A percentile compares a stretch with the other conserved stretches of the same genome.
Conservation (phyloP, 1,140 invertebrate genomes). For the Rhyacophila brunnea region DNA sequence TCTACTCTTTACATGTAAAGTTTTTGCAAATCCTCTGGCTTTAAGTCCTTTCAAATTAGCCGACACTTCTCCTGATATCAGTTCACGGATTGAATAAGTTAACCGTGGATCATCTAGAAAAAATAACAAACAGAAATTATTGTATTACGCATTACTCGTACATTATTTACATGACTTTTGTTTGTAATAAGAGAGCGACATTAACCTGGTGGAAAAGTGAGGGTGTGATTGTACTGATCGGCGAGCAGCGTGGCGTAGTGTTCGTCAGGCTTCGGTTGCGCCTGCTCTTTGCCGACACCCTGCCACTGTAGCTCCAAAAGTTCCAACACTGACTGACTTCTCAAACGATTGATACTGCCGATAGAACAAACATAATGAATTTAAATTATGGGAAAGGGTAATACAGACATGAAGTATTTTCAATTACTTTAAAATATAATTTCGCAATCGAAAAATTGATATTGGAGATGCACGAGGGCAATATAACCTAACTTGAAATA, state of each 20-base stretch:
- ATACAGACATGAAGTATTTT: too few relatives aligned
- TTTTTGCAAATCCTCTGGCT: constrained; percentile 65
- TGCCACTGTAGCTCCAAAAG: constrained; percentile 60
- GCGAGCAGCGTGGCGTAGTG: constrained; percentile 67
- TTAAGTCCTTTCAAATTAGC: constrained; percentile 68
- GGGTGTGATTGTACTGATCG: constrained; percentile 75
- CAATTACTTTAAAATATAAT: too few relatives aligned
- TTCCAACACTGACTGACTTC: constrained; percentile 72
- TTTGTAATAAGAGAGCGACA: too few relatives aligned
- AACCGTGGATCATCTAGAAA: constrained; percentile 69
- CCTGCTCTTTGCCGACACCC: constrained; percentile 44
- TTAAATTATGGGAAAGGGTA: too few relatives aligned
- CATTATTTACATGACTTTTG: too few relatives aligned
- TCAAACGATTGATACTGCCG: constrained; percentile 87
- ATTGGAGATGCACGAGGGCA: neutral
- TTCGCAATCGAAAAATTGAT: too few relatives aligned
- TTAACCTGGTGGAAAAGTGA: constrained; percentile 79
- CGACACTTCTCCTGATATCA: constrained; percentile 78
- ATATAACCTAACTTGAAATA: neutral
- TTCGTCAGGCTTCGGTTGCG: constrained; percentile 47
- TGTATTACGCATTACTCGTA: too few relatives aligned
- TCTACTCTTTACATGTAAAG: constrained; percentile 78
- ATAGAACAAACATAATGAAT: constrained; percentile 1
- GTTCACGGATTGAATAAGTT: constrained; percentile 90
- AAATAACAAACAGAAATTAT: too few relatives aligned